Conservation (phyloP, 2,888 invertebrate genomes). For the Strigamia transsilvanica region DNA sequence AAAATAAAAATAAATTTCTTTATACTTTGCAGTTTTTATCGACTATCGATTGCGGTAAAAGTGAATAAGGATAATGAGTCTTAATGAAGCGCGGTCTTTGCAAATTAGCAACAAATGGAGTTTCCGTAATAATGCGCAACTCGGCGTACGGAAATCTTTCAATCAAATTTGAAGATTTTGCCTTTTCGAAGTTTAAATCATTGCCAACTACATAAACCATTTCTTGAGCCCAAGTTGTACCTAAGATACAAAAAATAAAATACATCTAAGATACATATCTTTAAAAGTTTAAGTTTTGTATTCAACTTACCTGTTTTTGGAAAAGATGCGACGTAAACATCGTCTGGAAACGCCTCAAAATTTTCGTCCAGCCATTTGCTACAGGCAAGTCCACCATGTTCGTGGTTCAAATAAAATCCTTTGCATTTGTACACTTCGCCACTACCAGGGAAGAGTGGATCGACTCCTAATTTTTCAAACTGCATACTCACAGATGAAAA, state of each 20-base stretch:
- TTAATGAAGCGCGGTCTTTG: slow-evolving; percentile 70
- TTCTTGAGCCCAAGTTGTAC: slow-evolving; percentile 93
- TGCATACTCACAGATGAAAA: not conserved
- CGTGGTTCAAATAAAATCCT: slow-evolving; percentile 44
- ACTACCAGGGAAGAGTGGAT: slow-evolving; percentile 46
- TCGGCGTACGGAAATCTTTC: slow-evolving; percentile 80
- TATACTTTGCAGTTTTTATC: slow-evolving; percentile 57
- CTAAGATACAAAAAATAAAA: too few relatives aligned
- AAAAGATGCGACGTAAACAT: slow-evolving; percentile 79
- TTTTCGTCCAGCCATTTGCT: slow-evolving; percentile 62
- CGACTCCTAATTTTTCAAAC: slow-evolving; percentile 22
- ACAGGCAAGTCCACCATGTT: slow-evolving; percentile 16
- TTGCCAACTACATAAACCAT: slow-evolving; percentile 90
- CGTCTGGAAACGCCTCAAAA: slow-evolving; percentile 73
- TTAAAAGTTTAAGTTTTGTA: not conserved
- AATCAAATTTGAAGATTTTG: slow-evolving; percentile 71
- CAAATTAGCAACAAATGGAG: slow-evolving; percentile 59
- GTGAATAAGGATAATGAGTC: slow-evolving; percentile 79
- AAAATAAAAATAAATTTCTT: too few relatives aligned
- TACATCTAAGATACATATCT: too few relatives aligned
- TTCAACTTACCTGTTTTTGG: slow-evolving; percentile 71
- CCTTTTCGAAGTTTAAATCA: slow-evolving; percentile 78
- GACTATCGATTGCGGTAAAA: slow-evolving; percentile 68
- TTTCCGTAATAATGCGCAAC: slow-evolving; percentile 59
- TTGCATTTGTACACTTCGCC: slow-evolving; percentile 6